Evolutionary conservation across 1,140 invertebrate genomes (phyloP).

Genomic region (Apis laboriosa): DNA sequence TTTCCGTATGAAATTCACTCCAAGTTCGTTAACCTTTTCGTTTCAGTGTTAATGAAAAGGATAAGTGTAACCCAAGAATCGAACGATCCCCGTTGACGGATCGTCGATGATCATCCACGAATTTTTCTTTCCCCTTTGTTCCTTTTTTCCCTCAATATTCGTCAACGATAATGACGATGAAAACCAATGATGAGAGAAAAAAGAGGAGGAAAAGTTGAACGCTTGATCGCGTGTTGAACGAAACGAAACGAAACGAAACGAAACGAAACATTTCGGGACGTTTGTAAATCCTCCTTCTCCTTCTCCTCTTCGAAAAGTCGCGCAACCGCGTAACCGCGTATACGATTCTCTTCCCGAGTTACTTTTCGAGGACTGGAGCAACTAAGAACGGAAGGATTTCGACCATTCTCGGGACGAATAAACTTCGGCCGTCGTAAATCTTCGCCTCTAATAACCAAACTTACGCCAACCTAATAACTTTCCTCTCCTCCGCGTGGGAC

Average conservation of each 20-base stretch:
- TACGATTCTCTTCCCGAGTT: constrained; percentile 13
- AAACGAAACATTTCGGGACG: too few species aligned
- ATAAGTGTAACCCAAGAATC: background rate
- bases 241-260: too few species aligned
- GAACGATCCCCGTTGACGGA: background rate
- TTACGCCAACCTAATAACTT: constrained; percentile 36
- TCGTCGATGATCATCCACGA: constrained; percentile 3
- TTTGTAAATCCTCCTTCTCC: too few species aligned
- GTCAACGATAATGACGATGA: too few species aligned
- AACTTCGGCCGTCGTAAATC: constrained; percentile 41
- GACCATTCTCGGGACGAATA: constrained; percentile 38
- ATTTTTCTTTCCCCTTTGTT: background rate
- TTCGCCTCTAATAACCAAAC: constrained; percentile 38
- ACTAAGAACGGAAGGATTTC: constrained; percentile 28
- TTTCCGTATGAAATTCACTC: constrained; percentile 23
- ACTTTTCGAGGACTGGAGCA: background rate
- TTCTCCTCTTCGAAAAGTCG: too few species aligned
- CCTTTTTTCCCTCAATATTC: background rate
- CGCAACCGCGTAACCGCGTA: too few species aligned
- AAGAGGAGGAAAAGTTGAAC: too few species aligned
- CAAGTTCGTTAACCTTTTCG: constrained; percentile 46
- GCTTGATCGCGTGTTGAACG: too few species aligned
- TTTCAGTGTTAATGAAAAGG: constrained; percentile 29
- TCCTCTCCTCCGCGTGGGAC: background rate
- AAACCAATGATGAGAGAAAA: too few species aligned